Percentiles rank a stretch among this genome's conserved stretches.
Conservation (phyloP, 2,888 invertebrate species). For the Macrophya alboannulata region DNA sequence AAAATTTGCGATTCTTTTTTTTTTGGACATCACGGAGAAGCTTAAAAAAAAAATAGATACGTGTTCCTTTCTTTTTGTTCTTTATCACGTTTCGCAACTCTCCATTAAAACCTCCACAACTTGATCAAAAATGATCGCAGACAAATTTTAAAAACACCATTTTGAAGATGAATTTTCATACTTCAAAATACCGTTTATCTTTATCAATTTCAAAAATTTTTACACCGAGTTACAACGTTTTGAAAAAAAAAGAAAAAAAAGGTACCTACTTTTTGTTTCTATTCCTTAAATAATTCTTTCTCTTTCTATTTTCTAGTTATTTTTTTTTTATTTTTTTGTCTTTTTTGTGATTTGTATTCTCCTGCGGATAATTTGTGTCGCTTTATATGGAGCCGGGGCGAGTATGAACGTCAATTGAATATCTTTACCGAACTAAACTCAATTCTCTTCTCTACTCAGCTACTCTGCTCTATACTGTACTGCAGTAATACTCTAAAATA, state of each 20-base stretch:
- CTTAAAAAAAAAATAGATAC: no score
- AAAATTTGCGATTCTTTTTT: no score
- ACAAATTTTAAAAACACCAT: neutral
- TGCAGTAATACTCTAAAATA: neutral
- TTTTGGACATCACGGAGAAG: no score
- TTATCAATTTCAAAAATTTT: neutral
- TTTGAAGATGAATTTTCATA: neutral
- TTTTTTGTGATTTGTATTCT: neutral
- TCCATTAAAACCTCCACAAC: neutral
- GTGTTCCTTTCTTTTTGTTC: neutral
- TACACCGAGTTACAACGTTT: neutral
- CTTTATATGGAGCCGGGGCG: neutral
- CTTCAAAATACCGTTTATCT: neutral
- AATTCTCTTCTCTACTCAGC: no score
- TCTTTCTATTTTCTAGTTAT: no score
- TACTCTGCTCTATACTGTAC: neutral
- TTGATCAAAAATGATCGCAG: neutral
- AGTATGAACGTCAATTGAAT: conserved; percentile 17
- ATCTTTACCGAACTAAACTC: neutral
- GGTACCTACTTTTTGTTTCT: neutral
- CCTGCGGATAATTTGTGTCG: neutral
- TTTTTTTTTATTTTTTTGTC: neutral
- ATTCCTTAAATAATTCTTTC: neutral
- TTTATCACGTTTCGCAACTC: no score
- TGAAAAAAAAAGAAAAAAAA: no score